Conservation (phyloP, 1,140 invertebrate genomes). For the Pectinophora gossypiella region DNA sequence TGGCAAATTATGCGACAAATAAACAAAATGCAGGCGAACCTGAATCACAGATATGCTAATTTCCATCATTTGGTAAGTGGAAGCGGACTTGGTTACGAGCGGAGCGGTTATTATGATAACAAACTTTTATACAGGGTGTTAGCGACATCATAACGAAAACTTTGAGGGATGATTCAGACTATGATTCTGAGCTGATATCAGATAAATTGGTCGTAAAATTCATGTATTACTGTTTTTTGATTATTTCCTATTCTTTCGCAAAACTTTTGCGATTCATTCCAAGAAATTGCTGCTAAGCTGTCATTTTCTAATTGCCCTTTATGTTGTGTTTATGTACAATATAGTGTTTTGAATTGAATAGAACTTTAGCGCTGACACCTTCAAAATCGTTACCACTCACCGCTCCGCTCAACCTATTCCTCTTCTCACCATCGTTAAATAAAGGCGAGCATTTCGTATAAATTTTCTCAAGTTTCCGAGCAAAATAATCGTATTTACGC, state of each 20-base stretch:
- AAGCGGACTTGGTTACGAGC: constrained; percentile 7
- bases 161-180: too few species aligned
- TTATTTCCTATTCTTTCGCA: too few species aligned
- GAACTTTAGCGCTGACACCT: not conserved
- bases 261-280: too few species aligned
- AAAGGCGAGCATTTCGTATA: constrained; percentile 44
- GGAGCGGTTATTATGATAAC: constrained; percentile 10
- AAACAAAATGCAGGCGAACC: constrained; percentile 34
- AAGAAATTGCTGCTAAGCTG: too few species aligned
- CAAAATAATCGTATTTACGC: constrained; percentile 48
- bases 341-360: not conserved
- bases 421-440: constrained; percentile 4
- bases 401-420: not conserved
- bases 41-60: constrained; percentile 40
- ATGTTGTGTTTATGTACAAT: too few species aligned
- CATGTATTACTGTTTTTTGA: too few species aligned
- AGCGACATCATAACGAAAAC: too few species aligned
- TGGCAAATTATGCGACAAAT: constrained; percentile 38
- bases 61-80: constrained; percentile 24
- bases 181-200: too few species aligned
- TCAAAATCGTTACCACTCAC: not conserved
- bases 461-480: constrained; percentile 42
- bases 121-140: too few species aligned
- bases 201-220: too few species aligned
- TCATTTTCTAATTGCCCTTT: too few species aligned